phyloP scores from a whole-genome alignment of 2,888 invertebrate genomes.

The Crepidodera aurea region DNA sequence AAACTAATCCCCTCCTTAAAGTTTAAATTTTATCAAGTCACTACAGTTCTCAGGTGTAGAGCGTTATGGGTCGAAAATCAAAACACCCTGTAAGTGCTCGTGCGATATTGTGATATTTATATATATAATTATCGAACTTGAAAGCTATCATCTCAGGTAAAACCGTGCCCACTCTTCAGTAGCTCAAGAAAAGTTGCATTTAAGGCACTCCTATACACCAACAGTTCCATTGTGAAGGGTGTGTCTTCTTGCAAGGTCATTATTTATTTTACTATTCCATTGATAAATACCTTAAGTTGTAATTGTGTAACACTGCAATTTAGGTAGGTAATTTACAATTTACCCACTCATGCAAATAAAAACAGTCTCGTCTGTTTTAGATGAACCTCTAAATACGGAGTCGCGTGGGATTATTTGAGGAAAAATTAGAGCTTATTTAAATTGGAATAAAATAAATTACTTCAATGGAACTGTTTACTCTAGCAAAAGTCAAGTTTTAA shows the following conservation, averaged over 20 bases:
- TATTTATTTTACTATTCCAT: constrained; percentile 3
- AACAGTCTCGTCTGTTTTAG: background rate
- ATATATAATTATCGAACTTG: too few species aligned
- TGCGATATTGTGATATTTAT: too few species aligned
- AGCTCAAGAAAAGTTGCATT: background rate
- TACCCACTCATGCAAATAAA: constrained; percentile 3
- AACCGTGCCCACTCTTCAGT: background rate
- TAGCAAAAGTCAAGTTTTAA: too few species aligned
- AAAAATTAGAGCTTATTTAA: background rate
- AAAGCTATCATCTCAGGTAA: too few species aligned
- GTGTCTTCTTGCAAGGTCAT: constrained; percentile 2
- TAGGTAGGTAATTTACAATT: constrained; percentile 1
- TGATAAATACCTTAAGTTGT: constrained; percentile 1
- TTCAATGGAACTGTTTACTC: too few species aligned
- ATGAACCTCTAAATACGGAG: background rate
- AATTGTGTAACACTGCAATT: background rate
- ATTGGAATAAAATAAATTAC: too few species aligned
- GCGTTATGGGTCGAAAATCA: too few species aligned
- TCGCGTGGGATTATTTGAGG: background rate
- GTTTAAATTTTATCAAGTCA: too few species aligned
- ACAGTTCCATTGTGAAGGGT: constrained; percentile 3
- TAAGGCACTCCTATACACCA: constrained; percentile 3
- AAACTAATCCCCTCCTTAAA: too few species aligned
- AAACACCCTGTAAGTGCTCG: too few species aligned
- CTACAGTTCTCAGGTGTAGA: too few species aligned